phyloP scores from a whole-genome alignment of 2,113 vertebrate genomes.

The Pampusana beccarii region DNA sequence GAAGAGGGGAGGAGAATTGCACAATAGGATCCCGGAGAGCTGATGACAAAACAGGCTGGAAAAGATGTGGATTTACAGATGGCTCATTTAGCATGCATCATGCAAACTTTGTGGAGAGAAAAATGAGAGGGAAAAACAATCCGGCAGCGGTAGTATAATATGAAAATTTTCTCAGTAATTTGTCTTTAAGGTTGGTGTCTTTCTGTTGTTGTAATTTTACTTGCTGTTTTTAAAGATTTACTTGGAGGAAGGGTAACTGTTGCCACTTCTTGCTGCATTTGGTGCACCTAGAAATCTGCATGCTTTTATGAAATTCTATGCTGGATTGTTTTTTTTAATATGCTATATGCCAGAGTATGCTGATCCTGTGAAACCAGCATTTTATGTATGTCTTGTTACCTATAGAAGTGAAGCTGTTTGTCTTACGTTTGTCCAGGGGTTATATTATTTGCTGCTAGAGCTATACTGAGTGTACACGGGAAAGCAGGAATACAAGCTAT shows the following conservation, averaged over 20 bases:
- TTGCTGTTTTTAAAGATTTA: slow-evolving; percentile 10
- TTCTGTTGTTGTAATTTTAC: neutral
- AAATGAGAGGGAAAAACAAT: slow-evolving; percentile 10
- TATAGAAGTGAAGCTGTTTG: neutral
- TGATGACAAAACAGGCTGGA: slow-evolving; percentile 28
- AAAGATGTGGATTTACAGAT: slow-evolving; percentile 35
- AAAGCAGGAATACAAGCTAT: neutral
- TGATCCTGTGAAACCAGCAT: neutral
- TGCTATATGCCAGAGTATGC: neutral
- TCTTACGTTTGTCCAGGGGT: neutral
- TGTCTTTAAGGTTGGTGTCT: slow-evolving; percentile 2
- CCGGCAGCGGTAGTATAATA: neutral
- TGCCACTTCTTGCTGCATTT: slow-evolving; percentile 18
- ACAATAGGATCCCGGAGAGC: slow-evolving; percentile 40
- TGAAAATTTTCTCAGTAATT: slow-evolving; percentile 12
- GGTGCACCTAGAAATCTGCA: neutral
- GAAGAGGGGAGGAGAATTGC: slow-evolving; percentile 52
- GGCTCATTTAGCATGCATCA: slow-evolving; percentile 3
- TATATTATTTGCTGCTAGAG: neutral
- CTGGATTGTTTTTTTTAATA: neutral
- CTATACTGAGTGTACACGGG: neutral
- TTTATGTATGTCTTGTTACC: neutral
- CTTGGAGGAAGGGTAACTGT: neutral
- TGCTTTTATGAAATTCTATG: neutral
- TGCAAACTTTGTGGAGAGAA: slow-evolving; percentile 22